A percentile compares a stretch with the other conserved stretches of the same genome.
These are phyloP conservation scores for Stegana nigrithorax DNA, from an alignment of 2,888 invertebrate species.

Conservation along the genomic window DNA sequence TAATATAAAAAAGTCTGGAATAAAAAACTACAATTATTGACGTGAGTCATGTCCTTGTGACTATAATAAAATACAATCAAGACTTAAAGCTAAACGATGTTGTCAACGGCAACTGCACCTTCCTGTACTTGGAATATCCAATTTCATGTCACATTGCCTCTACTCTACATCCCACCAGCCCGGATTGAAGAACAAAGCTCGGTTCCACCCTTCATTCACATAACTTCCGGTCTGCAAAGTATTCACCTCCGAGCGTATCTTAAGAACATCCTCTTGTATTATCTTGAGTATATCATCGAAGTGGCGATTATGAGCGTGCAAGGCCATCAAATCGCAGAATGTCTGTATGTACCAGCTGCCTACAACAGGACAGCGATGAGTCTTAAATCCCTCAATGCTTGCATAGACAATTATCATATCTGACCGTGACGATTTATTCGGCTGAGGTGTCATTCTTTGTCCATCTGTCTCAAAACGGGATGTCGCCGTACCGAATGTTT, in stretches of 20 bases:
- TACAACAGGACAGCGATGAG: slow-evolving; percentile 72
- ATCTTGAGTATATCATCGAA: slow-evolving; percentile 76
- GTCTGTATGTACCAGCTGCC: slow-evolving; percentile 82
- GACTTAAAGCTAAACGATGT: too few relatives aligned
- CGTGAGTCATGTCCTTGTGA: too few relatives aligned
- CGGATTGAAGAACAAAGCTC: slow-evolving; percentile 76
- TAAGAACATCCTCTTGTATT: slow-evolving; percentile 71
- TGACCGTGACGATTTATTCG: slow-evolving; percentile 66
- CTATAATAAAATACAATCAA: too few relatives aligned
- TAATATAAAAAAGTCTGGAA: too few relatives aligned
- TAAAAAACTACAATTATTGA: too few relatives aligned
- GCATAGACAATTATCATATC: slow-evolving; percentile 78
- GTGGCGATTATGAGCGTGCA: slow-evolving; percentile 74
- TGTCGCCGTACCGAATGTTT: too few relatives aligned
- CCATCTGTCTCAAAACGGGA: slow-evolving; percentile 32
- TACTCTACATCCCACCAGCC: slow-evolving; percentile 63
- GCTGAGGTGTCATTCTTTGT: not conserved
- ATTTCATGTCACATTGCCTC: not conserved
- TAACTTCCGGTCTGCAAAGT: slow-evolving; percentile 74
- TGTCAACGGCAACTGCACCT: too few relatives aligned
- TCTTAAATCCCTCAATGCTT: slow-evolving; percentile 70
- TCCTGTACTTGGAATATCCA: too few relatives aligned
- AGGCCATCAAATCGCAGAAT: slow-evolving; percentile 76
- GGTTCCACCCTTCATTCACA: slow-evolving; percentile 76
- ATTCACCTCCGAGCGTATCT: slow-evolving; percentile 57